These are phyloP conservation scores for Lamprologus lemairii DNA, from an alignment of 2,113 vertebrate species.

Conservation along the genomic window DNA sequence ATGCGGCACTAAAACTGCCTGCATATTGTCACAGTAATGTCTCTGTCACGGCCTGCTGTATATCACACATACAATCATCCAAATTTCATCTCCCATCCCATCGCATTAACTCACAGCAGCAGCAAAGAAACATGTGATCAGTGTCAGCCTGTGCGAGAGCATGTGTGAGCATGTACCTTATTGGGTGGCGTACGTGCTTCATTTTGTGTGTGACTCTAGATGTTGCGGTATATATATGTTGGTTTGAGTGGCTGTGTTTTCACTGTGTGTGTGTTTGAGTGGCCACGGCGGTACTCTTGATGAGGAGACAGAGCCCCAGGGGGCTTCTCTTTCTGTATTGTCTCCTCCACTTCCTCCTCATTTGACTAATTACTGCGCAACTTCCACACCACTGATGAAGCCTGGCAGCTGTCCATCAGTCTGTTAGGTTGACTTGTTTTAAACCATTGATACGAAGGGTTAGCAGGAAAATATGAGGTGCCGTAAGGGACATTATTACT, in stretches of 20 bases:
- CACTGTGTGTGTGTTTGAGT: slow-evolving; percentile 4
- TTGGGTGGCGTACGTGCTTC: neutral
- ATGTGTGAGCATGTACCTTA: neutral
- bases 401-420: slow-evolving; percentile 67
- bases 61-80: slow-evolving; percentile 31
- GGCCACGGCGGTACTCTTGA: slow-evolving; percentile 29
- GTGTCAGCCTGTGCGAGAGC: neutral
- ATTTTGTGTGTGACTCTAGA: slow-evolving; percentile 22
- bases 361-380: slow-evolving; percentile 64
- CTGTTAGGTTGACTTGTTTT: neutral
- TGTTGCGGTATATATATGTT: neutral
- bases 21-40: slow-evolving; percentile 32
- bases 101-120: slow-evolving; percentile 18
- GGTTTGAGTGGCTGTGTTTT: slow-evolving; percentile 3
- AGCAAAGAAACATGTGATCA: neutral
- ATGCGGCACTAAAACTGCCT: slow-evolving; percentile 10
- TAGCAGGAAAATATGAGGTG: too few relatives aligned
- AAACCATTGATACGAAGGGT: slow-evolving; percentile 4
- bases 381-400: slow-evolving; percentile 60
- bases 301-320: slow-evolving; percentile 45
- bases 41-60: slow-evolving; percentile 3
- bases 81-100: slow-evolving; percentile 28
- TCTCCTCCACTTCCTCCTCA: slow-evolving; percentile 52
- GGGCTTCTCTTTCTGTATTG: slow-evolving; percentile 13
- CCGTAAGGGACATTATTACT: too few relatives aligned